Evolutionary conservation across 2,888 invertebrate species (phyloP).

Genomic region (Andrena hattorfiana): DNA sequence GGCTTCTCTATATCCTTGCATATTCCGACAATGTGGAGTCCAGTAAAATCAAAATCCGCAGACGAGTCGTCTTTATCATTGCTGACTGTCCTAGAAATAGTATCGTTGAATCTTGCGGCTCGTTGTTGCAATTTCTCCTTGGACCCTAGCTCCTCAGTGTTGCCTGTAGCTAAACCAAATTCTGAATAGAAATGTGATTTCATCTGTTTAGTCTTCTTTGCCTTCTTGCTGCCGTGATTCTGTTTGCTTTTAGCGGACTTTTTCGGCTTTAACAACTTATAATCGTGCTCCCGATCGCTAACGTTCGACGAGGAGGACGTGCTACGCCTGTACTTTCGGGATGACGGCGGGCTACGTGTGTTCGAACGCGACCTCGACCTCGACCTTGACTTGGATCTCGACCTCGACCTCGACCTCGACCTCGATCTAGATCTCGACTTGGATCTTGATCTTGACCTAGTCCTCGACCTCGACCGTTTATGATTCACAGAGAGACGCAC

Average conservation of each 20-base stretch:
- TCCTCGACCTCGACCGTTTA: constrained; percentile 75
- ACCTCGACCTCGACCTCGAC: constrained; percentile 79
- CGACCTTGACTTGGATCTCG: constrained; percentile 82
- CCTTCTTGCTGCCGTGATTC: constrained; percentile 86
- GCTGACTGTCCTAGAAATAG: constrained; percentile 86
- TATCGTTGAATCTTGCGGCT: constrained; percentile 93
- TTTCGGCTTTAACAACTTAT: constrained; percentile 79
- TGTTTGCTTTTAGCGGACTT: constrained; percentile 76
- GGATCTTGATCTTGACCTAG: constrained; percentile 80
- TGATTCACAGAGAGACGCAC: constrained; percentile 85
- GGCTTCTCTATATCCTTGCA: constrained; percentile 98
- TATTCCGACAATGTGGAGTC: constrained; percentile 97
- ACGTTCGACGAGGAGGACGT: constrained; percentile 81
- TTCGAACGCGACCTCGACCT: constrained; percentile 84
- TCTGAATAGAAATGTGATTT: constrained; percentile 88
- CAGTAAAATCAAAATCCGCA: constrained; percentile 93
- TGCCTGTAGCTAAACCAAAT: constrained; percentile 88
- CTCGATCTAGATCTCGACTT: constrained; percentile 74
- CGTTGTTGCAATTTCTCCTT: constrained; percentile 93
- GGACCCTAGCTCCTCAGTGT: constrained; percentile 89
- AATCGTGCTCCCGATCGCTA: constrained; percentile 81
- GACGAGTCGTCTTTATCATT: constrained; percentile 87
- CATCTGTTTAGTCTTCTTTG: constrained; percentile 86
- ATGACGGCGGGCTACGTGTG: constrained; percentile 79
- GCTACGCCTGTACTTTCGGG: constrained; percentile 82